Evolutionary conservation across 1,140 invertebrate genomes (phyloP).

Genomic region (Apis mellifera): Amel_HAv3.1 CM009938.2:5049001-5049500

Average conservation of each 20-base stretch:
- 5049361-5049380: not conserved
- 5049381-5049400: not conserved
- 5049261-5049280: constrained; percentile 12
- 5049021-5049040: constrained; percentile 17
- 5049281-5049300: not conserved
- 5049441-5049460: too few species aligned
- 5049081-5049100: not conserved
- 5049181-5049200: constrained; percentile 48
- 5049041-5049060: constrained; percentile 14
- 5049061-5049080: not conserved
- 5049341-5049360: not conserved
- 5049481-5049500: not conserved
- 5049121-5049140: constrained; percentile 26
- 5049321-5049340: constrained; percentile 5
- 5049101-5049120: not conserved
- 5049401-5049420: not conserved
- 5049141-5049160: constrained; percentile 45
- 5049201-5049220: constrained; percentile 57
- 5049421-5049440: too few species aligned
- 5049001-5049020: not conserved
- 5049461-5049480: too few species aligned
- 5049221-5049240: constrained; percentile 64
- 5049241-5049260: constrained; percentile 53
- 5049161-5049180: constrained; percentile 13
- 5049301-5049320: constrained; percentile 26